Evolutionary conservation across 2,888 invertebrate genomes (phyloP), one percentile per base, ranked within the genome.

Genomic region (Reticulitermes lucifugus): DNA sequence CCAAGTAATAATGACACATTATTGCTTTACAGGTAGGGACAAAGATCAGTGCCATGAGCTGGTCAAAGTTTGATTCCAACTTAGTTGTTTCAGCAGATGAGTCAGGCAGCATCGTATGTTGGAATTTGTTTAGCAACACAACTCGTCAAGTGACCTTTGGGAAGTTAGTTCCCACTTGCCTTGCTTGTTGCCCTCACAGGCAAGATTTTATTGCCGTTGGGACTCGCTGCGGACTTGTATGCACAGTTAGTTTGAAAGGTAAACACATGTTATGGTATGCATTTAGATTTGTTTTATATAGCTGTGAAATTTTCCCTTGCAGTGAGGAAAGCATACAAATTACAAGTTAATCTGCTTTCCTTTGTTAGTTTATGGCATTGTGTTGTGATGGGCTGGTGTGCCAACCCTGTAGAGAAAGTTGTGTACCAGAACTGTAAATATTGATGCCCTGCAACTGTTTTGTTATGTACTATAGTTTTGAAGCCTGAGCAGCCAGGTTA

Each of bases 151-250:
- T 88, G 22, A 87, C 86, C 14, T 86, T 91, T 84, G 90, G 90
- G 29, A 93, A 93, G 90, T 88, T 91, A 12, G 90, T 90, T n/a
- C 91, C 94, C 2, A 92, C 92, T 5, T 92, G 92, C 88, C 88
- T 95, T 59, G 91, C 93, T 6, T 92, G 92, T 82, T 94, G 94
- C 88, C 94, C 94, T 0, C 93, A 93, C 89, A 91, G 92, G 46
- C 88, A 90, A 25, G 91, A 93, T 88, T 88, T 93, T 18, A 90
- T 93, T 46, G 94, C 94, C 46, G 90, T 95, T 88, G 95, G 95
- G 87, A 91, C 91, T 83, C 92, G 92, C 88, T 90, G 88, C 87
- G 94, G 94, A 22, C 88, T 92, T 70, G 90, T 94, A 82, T 89
- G 91, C 83, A 89, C 94, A 51, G 89, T 92, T 9, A 91, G 92